These are phyloP conservation scores for Lasioglossum zephyrum DNA, from an alignment of 2,888 invertebrate species.

Conservation along the genomic window DNA sequence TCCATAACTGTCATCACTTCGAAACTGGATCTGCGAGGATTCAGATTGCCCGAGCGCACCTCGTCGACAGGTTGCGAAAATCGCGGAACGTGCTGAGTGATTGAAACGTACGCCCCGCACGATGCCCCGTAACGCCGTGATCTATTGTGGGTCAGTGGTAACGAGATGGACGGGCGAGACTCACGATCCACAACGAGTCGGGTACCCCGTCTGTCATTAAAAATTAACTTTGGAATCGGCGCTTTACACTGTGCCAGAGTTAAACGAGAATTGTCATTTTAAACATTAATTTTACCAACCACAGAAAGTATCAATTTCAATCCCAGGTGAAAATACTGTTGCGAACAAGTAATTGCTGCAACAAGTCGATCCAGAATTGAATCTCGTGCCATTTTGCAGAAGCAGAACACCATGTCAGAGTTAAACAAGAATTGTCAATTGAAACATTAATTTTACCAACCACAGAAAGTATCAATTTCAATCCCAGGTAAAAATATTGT, in stretches of 20 bases:
- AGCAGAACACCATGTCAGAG: neutral
- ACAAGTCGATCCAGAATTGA: neutral
- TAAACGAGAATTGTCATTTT: neutral
- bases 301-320: neutral
- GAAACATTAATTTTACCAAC: no score
- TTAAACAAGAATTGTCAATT: neutral
- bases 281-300: no score
- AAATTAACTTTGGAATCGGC: neutral
- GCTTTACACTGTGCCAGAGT: neutral
- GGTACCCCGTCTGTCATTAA: neutral
- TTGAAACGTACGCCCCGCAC: constrained; percentile 60
- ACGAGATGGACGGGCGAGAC: constrained; percentile 46
- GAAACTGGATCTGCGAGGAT: constrained; percentile 78
- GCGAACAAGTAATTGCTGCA: neutral
- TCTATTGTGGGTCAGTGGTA: constrained; percentile 43
- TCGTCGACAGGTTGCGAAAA: constrained; percentile 70
- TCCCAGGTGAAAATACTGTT: neutral
- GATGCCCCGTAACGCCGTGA: constrained; percentile 47
- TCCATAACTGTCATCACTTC: constrained; percentile 82
- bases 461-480: neutral
- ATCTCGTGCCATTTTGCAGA: neutral
- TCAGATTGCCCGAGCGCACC: constrained; percentile 68
- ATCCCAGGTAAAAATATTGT: neutral
- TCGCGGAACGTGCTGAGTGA: constrained; percentile 65
- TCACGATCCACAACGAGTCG: neutral